Evolutionary conservation across 2,113 vertebrate genomes (phyloP).

Genomic region (Malurus elegans): DNA sequence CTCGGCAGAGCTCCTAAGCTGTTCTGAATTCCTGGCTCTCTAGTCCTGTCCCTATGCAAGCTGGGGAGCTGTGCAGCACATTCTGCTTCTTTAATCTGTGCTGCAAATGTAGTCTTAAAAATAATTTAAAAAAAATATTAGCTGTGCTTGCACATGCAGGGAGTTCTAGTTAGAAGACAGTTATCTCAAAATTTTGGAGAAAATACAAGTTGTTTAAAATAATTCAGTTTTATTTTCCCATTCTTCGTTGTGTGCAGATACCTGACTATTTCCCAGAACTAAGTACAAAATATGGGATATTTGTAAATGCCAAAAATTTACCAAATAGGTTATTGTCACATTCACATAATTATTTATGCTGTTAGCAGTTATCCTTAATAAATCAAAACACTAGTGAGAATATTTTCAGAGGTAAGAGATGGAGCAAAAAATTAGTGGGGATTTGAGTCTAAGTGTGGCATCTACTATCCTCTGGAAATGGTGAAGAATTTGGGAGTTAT

Average conservation of each 20-base stretch:
- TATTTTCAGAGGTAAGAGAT: background rate
- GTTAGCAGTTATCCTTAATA: background rate
- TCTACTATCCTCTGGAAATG: background rate
- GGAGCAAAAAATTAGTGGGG: background rate
- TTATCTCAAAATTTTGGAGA: background rate
- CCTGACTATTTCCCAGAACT: slow-evolving; percentile 23
- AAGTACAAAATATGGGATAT: slow-evolving; percentile 23
- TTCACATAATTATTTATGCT: background rate
- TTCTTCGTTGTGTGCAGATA: background rate
- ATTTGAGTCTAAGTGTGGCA: background rate
- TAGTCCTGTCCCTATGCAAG: background rate
- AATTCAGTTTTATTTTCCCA: background rate
- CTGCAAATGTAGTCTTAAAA: background rate
- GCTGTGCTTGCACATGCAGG: background rate
- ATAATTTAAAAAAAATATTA: background rate
- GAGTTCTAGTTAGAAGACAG: background rate
- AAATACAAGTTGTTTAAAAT: background rate
- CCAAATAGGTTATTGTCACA: background rate
- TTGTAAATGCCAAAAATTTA: background rate
- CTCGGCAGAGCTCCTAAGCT: background rate
- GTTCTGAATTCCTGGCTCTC: background rate
- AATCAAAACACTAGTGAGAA: background rate
- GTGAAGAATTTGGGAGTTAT: background rate
- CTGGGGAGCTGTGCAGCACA: background rate
- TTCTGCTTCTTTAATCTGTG: background rate